These are phyloP conservation scores for Latheticus oryzae DNA, from an alignment of 2,888 invertebrate genomes.

Conservation along the genomic window DNA sequence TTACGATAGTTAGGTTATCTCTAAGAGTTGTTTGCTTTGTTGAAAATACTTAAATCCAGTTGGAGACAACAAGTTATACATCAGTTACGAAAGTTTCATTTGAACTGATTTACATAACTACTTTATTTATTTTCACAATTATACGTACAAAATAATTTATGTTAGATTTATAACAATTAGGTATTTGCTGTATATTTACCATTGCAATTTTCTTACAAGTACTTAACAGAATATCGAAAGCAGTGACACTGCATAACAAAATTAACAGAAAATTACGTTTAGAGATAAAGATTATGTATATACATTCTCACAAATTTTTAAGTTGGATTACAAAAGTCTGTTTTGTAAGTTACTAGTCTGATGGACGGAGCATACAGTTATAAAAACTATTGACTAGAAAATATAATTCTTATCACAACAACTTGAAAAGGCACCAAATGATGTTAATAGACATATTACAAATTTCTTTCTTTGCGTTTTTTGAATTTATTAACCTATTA, in stretches of 20 bases:
- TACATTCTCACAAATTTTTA: conserved; percentile 29
- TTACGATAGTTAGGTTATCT: conserved; percentile 26
- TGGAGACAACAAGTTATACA: too few relatives aligned
- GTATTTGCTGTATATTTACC: conserved; percentile 35
- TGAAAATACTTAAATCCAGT: too few relatives aligned
- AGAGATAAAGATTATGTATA: too few relatives aligned
- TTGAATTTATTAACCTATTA: conserved; percentile 24
- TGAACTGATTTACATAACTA: conserved; percentile 56
- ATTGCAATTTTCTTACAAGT: conserved; percentile 40
- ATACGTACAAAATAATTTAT: conserved; percentile 43
- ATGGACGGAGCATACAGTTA: conserved; percentile 36
- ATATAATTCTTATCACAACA: conserved; percentile 36
- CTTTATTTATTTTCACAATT: conserved; percentile 50
- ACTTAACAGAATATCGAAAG: conserved; percentile 41
- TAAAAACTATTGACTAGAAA: conserved; percentile 38
- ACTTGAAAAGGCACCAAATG: conserved; percentile 35
- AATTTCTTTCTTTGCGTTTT: conserved; percentile 12
- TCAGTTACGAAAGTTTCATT: conserved; percentile 58
- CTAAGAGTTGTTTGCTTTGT: too few relatives aligned
- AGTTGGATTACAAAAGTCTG: conserved; percentile 7
- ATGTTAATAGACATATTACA: conserved; percentile 17
- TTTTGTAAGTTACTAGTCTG: conserved; percentile 27
- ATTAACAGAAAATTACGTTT: too few relatives aligned
- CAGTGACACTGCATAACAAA: conserved; percentile 44
- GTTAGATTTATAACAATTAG: conserved; percentile 40